Base-by-base conservation (phyloP, 2,113 vertebrate genomes). In the Cyanistes caeruleus region DNA sequence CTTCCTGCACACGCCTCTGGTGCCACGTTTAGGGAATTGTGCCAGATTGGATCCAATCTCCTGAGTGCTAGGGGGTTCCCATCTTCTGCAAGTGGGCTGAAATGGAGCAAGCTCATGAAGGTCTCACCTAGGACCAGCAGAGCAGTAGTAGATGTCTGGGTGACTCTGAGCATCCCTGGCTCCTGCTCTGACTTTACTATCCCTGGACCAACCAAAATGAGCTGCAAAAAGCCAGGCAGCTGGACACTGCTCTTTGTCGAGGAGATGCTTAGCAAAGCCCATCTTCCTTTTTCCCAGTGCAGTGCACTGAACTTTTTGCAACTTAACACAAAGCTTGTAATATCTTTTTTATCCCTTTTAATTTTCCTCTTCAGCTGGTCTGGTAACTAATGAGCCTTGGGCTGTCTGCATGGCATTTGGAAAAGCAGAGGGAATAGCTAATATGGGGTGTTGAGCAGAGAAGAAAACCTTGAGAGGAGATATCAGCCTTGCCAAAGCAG, bases 1-100 rank as follows among this genome's bases (percentile, higher is more conserved):
- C 6, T 4, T 18, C 11, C 41, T n/a, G 48, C 20, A 6, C 48
- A 4, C 13, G 0, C 28, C 78, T 41, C 60, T 22, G 46, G 17
- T n/a, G 68, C 48, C 28, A 7, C 0, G 0, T 49, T 35, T 19
- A 15, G 24, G 0, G 1, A n/a, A 12, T 19, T 31, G 86, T 41
- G 59, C 31, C 0, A 0, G 10, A 3, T 41, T 0, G 0, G 49
- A 76, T 33, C 53, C 1, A 3, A 10, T 35, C 19, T 23, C 25
- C 1, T 0, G 1, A 5, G 23, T 8, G 3, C 49, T 0, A 1
- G 46, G 53, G 24, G 9, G 15, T 15, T 55, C 28, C 69, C 4
- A 1, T 37, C 55, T 63, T 30, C 67, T 0, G 0, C 41, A 3
- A 5, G n/a, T 12, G 28, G n/a, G 5, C 2, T 65, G 76, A 23